phyloP scores from a whole-genome alignment of 92 coral and sea anemone species.

The Plumapathes pennacea region DNA sequence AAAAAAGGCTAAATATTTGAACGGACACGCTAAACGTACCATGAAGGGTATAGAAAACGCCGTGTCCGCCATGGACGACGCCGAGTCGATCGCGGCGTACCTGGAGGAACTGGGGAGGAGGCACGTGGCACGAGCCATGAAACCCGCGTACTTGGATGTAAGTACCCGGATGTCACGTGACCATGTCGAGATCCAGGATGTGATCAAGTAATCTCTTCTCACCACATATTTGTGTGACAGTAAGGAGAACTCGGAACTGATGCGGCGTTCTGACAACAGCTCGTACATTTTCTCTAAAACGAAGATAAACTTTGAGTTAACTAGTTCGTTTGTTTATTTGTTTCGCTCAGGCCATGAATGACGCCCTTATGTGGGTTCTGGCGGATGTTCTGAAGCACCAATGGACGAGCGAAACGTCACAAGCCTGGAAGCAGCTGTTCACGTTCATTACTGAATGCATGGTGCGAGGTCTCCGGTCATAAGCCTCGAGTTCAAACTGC shows the following conservation, averaged over 20 bases:
- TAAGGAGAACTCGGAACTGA: too few relatives aligned
- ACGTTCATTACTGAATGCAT: constrained; percentile 17
- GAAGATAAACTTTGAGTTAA: too few relatives aligned
- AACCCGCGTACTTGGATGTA: constrained; percentile 76
- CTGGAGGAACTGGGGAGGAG: constrained; percentile 75
- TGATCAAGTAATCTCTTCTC: too few relatives aligned
- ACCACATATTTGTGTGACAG: too few relatives aligned
- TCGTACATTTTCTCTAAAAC: too few relatives aligned
- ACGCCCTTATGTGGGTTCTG: constrained; percentile 16
- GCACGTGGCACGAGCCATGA: constrained; percentile 62
- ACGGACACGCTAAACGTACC: constrained; percentile 79
- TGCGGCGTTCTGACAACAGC: too few relatives aligned
- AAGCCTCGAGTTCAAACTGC: too few relatives aligned
- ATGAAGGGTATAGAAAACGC: constrained; percentile 81
- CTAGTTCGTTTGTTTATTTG: not conserved
- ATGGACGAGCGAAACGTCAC: constrained; percentile 19
- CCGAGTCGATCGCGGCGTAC: constrained; percentile 56
- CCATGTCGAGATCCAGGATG: too few relatives aligned
- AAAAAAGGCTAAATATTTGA: constrained; percentile 63
- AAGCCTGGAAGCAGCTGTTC: constrained; percentile 16
- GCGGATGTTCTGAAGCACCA: constrained; percentile 14
- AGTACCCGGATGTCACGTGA: too few relatives aligned
- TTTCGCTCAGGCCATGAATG: constrained; percentile 18
- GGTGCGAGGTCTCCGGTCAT: constrained; percentile 5
- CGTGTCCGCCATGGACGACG: constrained; percentile 62